Base-by-base conservation (phyloP, 1,140 invertebrate genomes). In the Leucophenga varia region DNA sequence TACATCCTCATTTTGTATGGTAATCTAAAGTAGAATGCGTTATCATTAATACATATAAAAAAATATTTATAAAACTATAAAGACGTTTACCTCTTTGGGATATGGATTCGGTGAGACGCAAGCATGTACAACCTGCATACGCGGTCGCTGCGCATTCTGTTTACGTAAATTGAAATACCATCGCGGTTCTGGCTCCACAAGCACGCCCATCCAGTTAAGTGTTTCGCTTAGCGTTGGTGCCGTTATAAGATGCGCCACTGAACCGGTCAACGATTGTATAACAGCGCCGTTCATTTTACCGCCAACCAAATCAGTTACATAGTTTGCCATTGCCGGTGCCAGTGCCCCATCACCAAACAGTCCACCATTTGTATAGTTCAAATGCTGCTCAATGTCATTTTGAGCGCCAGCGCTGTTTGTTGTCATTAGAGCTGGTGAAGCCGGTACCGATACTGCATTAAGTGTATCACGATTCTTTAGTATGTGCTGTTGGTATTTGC, bases 101-200 rank as follows among this genome's bases (percentile, higher is more conserved):
- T 86, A 85, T 14, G 81, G 79, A 50, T 83, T 84, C 8, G 85
- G 84, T 57, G 86, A 87, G 32, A 90, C 80, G 52, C 87, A 91
- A 32, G 86, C 87, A 53, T 87, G 85, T 35, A 86, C 73, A 2
- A 86, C 80, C 53, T 82, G 78, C 35, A 84, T 82, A 44, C 77
- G 79, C 3, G 80, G 72, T 32, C 80, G 76, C 34, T 81, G 76
- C 1, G 79, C 77, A 46, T 74, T 60, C 41, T 80, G 75, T 35
- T 82, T 82, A 14, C 82, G 76, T 48, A 86, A 70, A 51, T 81
- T 79, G 42, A 85, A 82, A 76, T 82, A 88, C 74, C 84, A 84
- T 19, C 81, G 71, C 0, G 88, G 84, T 65, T 90, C 86, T 0
- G 89, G 86, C 43, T 90, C 82, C 8, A 89, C 82, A 34, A 89